Evolutionary conservation across 2,797 vertebrate species (phyloP), one percentile per base, ranked within the genome.

Genomic region (Aplochiton taeniatus): DNA sequence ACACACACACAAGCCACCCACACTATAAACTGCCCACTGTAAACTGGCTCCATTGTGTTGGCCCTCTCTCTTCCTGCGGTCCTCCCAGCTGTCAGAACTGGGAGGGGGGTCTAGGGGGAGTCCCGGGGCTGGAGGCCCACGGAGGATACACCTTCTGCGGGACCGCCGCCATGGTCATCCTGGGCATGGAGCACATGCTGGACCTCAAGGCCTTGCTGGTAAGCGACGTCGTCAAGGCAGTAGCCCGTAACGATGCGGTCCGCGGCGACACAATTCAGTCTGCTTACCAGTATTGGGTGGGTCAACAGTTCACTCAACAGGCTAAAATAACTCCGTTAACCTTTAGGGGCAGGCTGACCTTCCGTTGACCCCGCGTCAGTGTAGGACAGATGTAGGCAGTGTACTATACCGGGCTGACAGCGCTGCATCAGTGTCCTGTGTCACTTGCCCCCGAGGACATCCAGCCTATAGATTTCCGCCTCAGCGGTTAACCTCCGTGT

Each of bases 71-170:
- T 58, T 55, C 0, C 4, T 52, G 60, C 31, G 63, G 7, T 41
- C n/a, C 52, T 31, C 67, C 4, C 74, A 99, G 97, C 78, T 98
- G 97, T 91, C 97, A 99, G 88, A 98, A 98, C 78, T 99, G 97
- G 97, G 97, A 99, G 80, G 97, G 97, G 0, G 97, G 97, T 69
- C 93, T 99, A 0, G 96, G 96, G 0, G 97, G 97, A 0, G 94
- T 97, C 61, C 96, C 97, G 0, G 97, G 97, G 20, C 86, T 98
- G 91, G 97, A 99, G 82, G 96, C 96, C 0, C 97, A 99, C 0
- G 97, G 97, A 0, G 97, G 97, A 4, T 99, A 98, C 84, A 97
- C 95, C 0, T 99, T 99, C 92, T 99, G 97, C 0, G 97, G 97
- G 18, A 79, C 94, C 4, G 96, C 97, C 0, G 95, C 97, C 0